Base-by-base conservation (phyloP, 1,140 invertebrate species). In the Drosophila orosa region DNA sequence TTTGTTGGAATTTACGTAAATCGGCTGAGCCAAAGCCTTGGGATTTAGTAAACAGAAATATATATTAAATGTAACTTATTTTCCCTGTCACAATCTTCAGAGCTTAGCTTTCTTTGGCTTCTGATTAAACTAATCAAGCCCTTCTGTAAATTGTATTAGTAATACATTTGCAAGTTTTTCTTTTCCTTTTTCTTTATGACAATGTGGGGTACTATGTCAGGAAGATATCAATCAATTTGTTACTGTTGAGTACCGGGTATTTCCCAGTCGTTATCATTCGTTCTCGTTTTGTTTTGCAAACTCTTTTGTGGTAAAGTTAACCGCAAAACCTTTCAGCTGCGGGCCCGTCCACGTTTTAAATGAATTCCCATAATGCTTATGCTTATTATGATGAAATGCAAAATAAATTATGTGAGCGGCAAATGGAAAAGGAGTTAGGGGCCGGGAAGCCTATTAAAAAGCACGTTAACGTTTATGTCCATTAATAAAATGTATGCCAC, bases 401-500 rank as follows among this genome's bases (percentile, higher is more conserved):
- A 27, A 69, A 60, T 35, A 67, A 54, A 54, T 54, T 10, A 60
- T 27, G 12, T 27, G 31, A 27, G 45, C 48, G 47, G 29, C 15
- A 13, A 54, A n/a, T 29, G 33, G 29, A 12, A 73, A 52, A 35
- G 39, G 52, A 54, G 69, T 44, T 9, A n/a, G 19, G 13, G 27
- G 61, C 15, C 31, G 17, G 56, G 52, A 17, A 48, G 59, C 57
- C 67, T 80, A 77, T 80, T 73, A 84, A 78, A 84, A 71, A 74
- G 35, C 45, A 48, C 56, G 62, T 85, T 85, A 67, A 58, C 68
- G 48, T 67, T 85, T 84, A 69, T 71, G 81, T 72, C 67, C 81
- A 81, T 86, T 85, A 86, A 86, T 78, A 81, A 78, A 80, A 80
- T 74, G 72, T 77, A 57, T 78, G 82, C 65, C 78, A 58, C 81